phyloP scores from a whole-genome alignment of 2,888 invertebrate genomes.

The Synergus laeviventris region DNA sequence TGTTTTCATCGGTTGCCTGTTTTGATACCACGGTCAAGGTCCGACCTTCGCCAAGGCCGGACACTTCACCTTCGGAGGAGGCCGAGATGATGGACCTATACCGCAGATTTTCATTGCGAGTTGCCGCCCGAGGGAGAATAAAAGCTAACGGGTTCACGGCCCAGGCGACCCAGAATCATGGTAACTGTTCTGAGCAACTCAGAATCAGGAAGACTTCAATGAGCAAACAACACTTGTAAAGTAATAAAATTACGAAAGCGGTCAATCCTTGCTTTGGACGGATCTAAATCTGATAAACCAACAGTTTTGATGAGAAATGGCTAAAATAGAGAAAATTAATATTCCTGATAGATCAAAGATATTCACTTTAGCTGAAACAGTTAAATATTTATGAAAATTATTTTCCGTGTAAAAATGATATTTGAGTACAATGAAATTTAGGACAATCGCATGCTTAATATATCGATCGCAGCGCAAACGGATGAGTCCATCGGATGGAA shows the following conservation, averaged over 20 bases:
- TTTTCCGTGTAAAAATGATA: no score
- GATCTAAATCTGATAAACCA: not conserved
- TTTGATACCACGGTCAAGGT: slow-evolving; percentile 50
- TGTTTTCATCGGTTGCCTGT: slow-evolving; percentile 40
- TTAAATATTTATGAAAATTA: no score
- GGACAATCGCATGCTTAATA: no score
- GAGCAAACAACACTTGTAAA: slow-evolving; percentile 28
- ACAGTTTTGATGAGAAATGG: no score
- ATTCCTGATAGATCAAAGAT: no score
- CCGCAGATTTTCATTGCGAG: slow-evolving; percentile 36
- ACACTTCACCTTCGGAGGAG: not conserved
- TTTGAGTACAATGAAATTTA: no score
- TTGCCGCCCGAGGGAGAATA: slow-evolving; percentile 44
- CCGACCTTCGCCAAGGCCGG: slow-evolving; percentile 63
- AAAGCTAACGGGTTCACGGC: slow-evolving; percentile 46
- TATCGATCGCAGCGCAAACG: not conserved
- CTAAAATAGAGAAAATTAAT: no score
- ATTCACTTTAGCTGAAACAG: no score
- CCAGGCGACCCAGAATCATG: slow-evolving; percentile 38
- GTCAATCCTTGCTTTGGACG: not conserved
- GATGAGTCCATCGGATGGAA: not conserved
- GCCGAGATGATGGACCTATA: slow-evolving; percentile 33
- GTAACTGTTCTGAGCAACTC: slow-evolving; percentile 39
- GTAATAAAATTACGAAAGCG: not conserved
- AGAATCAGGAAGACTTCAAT: slow-evolving; percentile 10